These are phyloP conservation scores for Glossophaga mutica DNA, from an alignment of 2,797 vertebrate species.

Conservation along the genomic window DNA sequence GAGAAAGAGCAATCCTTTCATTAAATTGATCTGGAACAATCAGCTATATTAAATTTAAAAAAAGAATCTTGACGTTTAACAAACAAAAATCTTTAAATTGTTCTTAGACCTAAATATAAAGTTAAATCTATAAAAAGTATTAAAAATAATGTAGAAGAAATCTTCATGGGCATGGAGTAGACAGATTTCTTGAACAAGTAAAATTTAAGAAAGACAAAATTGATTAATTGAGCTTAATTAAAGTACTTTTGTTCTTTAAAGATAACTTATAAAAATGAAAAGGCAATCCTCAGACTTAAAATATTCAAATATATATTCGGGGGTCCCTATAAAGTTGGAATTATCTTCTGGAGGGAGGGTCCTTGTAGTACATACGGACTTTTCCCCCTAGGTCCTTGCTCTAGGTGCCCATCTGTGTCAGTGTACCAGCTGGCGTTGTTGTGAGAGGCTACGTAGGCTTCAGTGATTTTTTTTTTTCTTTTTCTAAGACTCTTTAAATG, in stretches of 20 bases:
- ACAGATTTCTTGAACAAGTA: background rate
- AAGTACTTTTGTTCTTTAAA: background rate
- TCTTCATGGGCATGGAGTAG: background rate
- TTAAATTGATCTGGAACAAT: background rate
- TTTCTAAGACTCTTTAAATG: background rate
- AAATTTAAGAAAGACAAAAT: background rate
- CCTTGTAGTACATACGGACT: background rate
- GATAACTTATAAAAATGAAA: background rate
- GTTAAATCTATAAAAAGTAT: background rate
- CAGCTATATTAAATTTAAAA: background rate
- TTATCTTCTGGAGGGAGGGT: background rate
- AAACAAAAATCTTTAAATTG: background rate
- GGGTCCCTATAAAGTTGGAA: background rate
- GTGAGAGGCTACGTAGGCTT: background rate
- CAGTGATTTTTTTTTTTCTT: background rate
- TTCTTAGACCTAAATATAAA: background rate
- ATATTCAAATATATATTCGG: background rate
- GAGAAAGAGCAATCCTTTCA: background rate
- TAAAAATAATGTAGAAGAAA: background rate
- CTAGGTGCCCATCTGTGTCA: background rate
- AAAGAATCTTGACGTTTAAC: background rate
- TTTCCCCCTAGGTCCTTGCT: background rate
- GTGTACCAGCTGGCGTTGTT: background rate
- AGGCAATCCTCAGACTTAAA: background rate
- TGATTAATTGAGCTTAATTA: background rate